A percentile compares a stretch with the other conserved stretches of the same genome.
phyloP scores from a whole-genome alignment of 2,113 vertebrate species.

The Neoarius graeffei region DNA sequence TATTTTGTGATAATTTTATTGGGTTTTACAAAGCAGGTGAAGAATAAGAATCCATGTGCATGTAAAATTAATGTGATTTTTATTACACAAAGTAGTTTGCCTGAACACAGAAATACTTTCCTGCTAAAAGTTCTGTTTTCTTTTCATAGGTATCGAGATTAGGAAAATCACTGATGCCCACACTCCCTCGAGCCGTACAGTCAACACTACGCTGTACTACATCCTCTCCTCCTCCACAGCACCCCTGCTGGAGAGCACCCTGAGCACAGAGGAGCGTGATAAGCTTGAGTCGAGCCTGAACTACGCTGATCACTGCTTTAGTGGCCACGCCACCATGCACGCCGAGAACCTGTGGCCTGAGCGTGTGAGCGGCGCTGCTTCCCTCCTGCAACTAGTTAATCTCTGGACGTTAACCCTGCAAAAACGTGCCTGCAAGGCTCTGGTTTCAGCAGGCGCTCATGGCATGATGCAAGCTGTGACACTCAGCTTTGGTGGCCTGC shows the following conservation, averaged over 20 bases:
- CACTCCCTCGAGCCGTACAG: conserved; percentile 87
- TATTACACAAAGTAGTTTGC: not conserved
- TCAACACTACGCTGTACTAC: conserved; percentile 95
- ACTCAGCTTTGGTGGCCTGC: conserved; percentile 94
- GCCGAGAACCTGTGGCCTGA: conserved; percentile 93
- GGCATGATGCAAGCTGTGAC: conserved; percentile 94
- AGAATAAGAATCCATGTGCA: not conserved
- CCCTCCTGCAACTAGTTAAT: conserved; percentile 89
- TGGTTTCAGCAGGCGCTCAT: conserved; percentile 85
- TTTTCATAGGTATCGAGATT: conserved; percentile 86
- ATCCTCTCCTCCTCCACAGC: conserved; percentile 82
- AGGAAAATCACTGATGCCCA: conserved; percentile 88
- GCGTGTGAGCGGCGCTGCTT: conserved; percentile 72
- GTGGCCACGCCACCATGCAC: conserved; percentile 95
- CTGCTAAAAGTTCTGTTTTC: conserved; percentile 15
- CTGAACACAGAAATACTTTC: not conserved
- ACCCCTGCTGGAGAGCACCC: conserved; percentile 79
- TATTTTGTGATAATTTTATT: not conserved
- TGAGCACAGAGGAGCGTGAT: conserved; percentile 75
- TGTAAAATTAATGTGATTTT: not conserved
- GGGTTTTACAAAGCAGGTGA: not conserved
- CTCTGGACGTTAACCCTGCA: conserved; percentile 93
- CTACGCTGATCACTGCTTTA: conserved; percentile 97
- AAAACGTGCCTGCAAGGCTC: conserved; percentile 90
- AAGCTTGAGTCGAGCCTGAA: conserved; percentile 85